Conservation (phyloP, 2,113 vertebrate species). For the Xiphophorus maculatus region DNA sequence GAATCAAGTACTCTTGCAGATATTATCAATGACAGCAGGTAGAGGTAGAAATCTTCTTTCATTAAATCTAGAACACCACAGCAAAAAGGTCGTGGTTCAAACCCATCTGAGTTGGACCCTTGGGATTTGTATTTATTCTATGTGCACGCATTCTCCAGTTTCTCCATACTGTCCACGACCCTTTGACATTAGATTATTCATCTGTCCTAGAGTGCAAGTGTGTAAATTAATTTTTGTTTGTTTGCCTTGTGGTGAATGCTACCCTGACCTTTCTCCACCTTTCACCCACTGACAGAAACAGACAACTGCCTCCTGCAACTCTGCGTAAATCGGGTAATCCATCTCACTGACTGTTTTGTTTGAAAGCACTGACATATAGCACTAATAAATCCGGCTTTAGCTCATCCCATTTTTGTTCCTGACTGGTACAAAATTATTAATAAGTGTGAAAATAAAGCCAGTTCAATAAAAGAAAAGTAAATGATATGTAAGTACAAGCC, state of each 20-base stretch:
- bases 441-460: too few species aligned
- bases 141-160: not conserved
- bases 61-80: not conserved
- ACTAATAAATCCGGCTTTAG: too few species aligned
- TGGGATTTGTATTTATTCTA: not conserved
- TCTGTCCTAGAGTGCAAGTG: too few species aligned
- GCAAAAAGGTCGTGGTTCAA: not conserved
- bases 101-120: not conserved
- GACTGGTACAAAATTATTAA: too few species aligned
- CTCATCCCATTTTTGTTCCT: too few species aligned
- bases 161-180: too few species aligned
- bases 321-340: too few species aligned
- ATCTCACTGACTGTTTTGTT: too few species aligned
- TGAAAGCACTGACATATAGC: too few species aligned
- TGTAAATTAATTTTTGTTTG: not conserved
- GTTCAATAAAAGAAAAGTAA: too few species aligned
- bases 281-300: not conserved
- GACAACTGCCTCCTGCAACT: too few species aligned
- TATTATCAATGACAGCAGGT: not conserved
- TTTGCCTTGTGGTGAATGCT: not conserved
- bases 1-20: not conserved
- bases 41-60: not conserved
- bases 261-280: not conserved
- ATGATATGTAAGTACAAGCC: too few species aligned
- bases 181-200: not conserved